A percentile compares a stretch with the other conserved stretches of the same genome.
Conservation (phyloP, 35 echinoderm and acorn worm species). For the Acanthaster planci region DNA sequence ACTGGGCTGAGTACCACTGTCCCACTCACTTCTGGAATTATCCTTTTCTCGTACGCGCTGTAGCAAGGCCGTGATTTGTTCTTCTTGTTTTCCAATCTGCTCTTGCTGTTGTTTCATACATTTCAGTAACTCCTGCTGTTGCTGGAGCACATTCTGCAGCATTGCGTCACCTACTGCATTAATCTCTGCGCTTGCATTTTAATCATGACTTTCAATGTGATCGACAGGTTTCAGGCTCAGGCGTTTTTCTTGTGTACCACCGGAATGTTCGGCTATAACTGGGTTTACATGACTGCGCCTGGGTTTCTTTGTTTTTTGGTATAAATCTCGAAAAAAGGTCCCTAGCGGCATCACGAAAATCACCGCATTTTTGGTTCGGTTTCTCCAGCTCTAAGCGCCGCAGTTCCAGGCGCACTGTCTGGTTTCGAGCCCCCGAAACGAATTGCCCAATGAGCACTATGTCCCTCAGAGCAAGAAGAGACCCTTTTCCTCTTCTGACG, state of each 20-base stretch:
- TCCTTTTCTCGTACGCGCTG: neutral
- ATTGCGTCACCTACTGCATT: neutral
- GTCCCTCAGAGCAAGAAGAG: neutral
- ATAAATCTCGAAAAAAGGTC: neutral
- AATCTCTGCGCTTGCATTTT: neutral
- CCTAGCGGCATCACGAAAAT: neutral
- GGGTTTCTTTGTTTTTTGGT: neutral
- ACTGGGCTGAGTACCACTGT: neutral
- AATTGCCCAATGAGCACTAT: neutral
- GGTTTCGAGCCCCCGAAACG: neutral
- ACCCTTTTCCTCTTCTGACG: neutral
- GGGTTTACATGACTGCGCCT: neutral
- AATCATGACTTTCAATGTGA: neutral
- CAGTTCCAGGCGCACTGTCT: neutral
- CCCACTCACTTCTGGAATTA: neutral
- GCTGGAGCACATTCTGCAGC: neutral
- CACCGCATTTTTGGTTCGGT: neutral
- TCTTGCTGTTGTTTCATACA: neutral
- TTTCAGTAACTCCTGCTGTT: neutral
- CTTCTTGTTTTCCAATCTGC: neutral
- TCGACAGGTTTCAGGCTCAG: neutral
- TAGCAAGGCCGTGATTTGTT: neutral
- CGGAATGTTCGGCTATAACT: neutral
- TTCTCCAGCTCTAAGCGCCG: neutral
- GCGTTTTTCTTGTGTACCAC: neutral